Evolutionary conservation across 2,113 vertebrate genomes (phyloP), one percentile per base, ranked within the genome.

Genomic region (Callopanchax toddi): DNA sequence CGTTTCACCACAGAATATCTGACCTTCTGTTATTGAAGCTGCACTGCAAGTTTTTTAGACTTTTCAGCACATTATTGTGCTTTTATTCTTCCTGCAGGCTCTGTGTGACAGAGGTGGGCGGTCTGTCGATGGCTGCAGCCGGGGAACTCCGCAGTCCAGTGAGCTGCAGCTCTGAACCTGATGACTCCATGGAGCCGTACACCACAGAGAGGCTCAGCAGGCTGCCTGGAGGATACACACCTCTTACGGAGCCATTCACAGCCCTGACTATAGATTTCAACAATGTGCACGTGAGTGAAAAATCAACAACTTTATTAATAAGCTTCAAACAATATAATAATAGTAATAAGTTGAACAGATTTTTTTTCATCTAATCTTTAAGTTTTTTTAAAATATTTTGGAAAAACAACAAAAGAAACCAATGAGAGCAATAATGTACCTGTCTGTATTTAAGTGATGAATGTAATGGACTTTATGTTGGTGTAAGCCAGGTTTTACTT

Each of bases 191-290:
- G 6, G 97, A 99, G 84, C 97, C 97, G 12, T 99, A 99, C 72
- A 98, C 95, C 59, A 98, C 97, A 0, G 97, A 99, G 86, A 94
- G 96, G 61, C 94, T 99, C 72, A 97, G 93, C 88, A 90, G 91
- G 60, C 63, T 97, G 74, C 93, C 94, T 8, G 95, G 95, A 44
- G 97, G 96, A 1, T 97, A 96, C 26, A 66, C 68, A 48, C 49
- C 94, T 53, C 91, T 99, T 71, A 97, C 95, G 37, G 86, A 94
- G n/a, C 89, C 93, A 4, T 96, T 95, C 78, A 94, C 93, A 50
- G 91, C 95, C 20, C 91, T 98, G 85, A 87, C 86, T 65, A 91
- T 98, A 39, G 91, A 99, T 82, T 99, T 99, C 89, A 99, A 98
- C 45, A 89, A 89, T 55, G 89, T 93, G 45, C 91, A 96, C 94